Evolutionary conservation across 2,797 vertebrate genomes (phyloP), one percentile per base, ranked within the genome.

Genomic region (Sebastes taczanowskii): DNA sequence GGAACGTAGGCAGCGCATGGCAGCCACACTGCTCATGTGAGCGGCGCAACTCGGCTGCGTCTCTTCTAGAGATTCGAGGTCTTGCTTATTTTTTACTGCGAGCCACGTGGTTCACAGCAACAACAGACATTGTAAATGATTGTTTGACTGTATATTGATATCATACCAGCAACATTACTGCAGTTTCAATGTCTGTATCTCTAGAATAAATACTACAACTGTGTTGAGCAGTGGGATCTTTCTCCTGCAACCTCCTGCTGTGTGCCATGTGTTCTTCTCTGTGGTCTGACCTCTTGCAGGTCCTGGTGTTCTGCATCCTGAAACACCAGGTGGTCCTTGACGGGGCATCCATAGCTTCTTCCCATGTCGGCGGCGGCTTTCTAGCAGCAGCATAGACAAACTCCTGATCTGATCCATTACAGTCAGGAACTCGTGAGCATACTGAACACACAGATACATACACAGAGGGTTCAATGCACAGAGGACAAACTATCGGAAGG

Each of bases 291-390:
- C n/a, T 56, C 34, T 70, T 70, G 42, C 68, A 65, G 42, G 61
- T 78, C 46, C 66, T 70, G 67, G 59, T 63, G 46, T 42, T 77
- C 30, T 77, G 55, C 35, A 77, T 77, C 8, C 1, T 38, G 32
- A 70, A 70, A 42, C 5, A 25, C 18, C 8, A 77, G 4, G 59
- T 56, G 35, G 14, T n/a, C 27, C 25, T 42, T 9, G 4, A 77
- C 32, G 2, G 75, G 67, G 30, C 66, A 77, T 13, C 7, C 27
- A 29, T 66, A 72, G 29, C 3, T 72, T 20, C 32, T 2, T 4
- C 55, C 61, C 2, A 29, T 1, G 8, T 4, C 11, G 20, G 30
- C 20, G 7, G 66, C 46, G 2, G 7, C 2, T 1, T 29, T 20
- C 23, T 30, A 35, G 30, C 14, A 60, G 64, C 14, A 22, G 29